Percentiles rank a stretch among this genome's conserved stretches.
These are phyloP conservation scores for Meriones psammophilus DNA, from an alignment of 2,797 vertebrate species.

Conservation along the genomic window DNA sequence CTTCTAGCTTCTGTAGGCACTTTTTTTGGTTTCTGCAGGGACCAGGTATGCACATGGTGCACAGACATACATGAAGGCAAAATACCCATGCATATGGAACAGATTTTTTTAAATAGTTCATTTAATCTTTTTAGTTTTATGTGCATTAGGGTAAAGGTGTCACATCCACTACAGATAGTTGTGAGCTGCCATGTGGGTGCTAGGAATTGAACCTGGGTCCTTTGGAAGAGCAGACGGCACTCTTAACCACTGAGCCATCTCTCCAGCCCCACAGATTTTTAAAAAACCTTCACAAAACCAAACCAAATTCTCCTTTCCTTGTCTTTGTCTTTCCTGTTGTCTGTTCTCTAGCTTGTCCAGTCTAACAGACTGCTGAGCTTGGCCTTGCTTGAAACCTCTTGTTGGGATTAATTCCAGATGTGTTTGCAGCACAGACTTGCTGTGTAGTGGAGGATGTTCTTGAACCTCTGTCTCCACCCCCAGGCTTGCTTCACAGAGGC, in stretches of 20 bases:
- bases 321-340: neutral
- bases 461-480: no score
- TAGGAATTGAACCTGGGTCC: no score
- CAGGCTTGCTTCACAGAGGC: neutral
- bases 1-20: neutral
- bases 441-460: neutral
- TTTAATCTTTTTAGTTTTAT: no score
- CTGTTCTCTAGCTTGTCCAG: neutral
- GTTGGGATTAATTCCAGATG: neutral
- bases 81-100: neutral
- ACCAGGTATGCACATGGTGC: neutral
- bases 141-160: no score
- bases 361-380: slow-evolving; percentile 28
- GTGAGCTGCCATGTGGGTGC: no score
- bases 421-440: neutral
- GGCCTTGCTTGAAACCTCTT: neutral
- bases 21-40: neutral
- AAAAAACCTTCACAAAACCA: neutral
- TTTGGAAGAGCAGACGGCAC: no score
- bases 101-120: no score
- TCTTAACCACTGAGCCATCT: no score
- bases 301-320: neutral
- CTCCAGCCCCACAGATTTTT: no score
- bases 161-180: no score
- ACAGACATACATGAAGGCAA: neutral